Evolutionary conservation across 2,888 invertebrate genomes (phyloP), one percentile per base, ranked within the genome.

Genomic region (Meandrusa payeni): DNA sequence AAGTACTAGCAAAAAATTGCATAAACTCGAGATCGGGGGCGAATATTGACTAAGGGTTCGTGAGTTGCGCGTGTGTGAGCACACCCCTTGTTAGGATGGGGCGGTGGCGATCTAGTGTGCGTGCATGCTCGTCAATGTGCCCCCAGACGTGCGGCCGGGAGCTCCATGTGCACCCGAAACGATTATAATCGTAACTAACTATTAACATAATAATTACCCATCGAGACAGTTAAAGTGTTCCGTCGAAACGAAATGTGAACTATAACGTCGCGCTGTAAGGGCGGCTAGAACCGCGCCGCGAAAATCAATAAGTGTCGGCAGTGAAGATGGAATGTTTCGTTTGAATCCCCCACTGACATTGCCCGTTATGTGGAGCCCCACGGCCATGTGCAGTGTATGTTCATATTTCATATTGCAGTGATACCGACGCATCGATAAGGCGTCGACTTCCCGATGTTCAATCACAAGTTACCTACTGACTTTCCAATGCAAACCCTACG

Each of bases 401-500:
- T 71, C 69, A 59, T 58, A 69, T 78, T 76, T 82, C 77, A 61
- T 68, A 65, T 83, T 82, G 71, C 85, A 85, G 86, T 77, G 80
- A 55, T 64, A 61, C 53, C 61, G 62, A 62, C 64, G 66, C 63
- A 51, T 61, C 62, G 56, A 54, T 69, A 69, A 55, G 52, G 50
- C 52, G 50, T 19, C 40, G 48, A 49, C 70, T 57, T 69, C 67
- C 77, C 69, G 81, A 88, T 88, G 88, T 88, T 89, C 76, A 88
- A 88, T 80, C 87, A 88, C 85, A 88, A 88, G 88, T 79, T 89
- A 76, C 83, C 88, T 59, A 79, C 83, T 69, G 88, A 88, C 74
- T 88, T 89, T 81, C 88, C 86, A 81, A 96, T 96, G 96, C 96
- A 96, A 93, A 96, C 96, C 72, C 90, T 96, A 85, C 91, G 96